These are phyloP conservation scores for Mus minutoides DNA, from an alignment of 2,797 vertebrate species.

Conservation along the genomic window DNA sequence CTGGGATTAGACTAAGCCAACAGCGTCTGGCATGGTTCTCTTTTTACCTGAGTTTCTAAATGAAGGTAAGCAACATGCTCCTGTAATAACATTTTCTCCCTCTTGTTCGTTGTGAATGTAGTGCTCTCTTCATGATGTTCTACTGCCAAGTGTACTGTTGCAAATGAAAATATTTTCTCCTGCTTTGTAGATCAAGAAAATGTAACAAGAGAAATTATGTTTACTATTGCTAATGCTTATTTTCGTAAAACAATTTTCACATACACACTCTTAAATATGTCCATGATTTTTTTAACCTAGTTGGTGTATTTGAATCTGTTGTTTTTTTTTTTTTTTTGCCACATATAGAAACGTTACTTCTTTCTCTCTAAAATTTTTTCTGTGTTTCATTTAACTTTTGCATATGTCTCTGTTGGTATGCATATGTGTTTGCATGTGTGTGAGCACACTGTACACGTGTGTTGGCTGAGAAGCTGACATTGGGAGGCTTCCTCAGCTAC, in stretches of 20 bases:
- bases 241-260: slow-evolving; percentile 10
- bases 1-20: neutral
- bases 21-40: neutral
- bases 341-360: neutral
- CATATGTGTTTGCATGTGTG: neutral
- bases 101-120: neutral
- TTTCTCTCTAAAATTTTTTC: neutral
- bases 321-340: neutral
- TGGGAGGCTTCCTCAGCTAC: neutral
- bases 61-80: neutral
- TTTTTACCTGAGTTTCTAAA: slow-evolving; percentile 32
- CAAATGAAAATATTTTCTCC: neutral
- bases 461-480: neutral
- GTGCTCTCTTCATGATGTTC: neutral
- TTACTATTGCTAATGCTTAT: neutral
- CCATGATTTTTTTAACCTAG: neutral
- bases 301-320: neutral
- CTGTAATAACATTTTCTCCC: neutral
- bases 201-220: neutral
- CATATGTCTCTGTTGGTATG: neutral
- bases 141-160: neutral
- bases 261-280: neutral
- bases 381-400: neutral
- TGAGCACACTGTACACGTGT: neutral
- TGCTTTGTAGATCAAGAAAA: slow-evolving; percentile 34